These are phyloP conservation scores for Tinea pellionella DNA, from an alignment of 2,888 invertebrate species.

Conservation along the genomic window DNA sequence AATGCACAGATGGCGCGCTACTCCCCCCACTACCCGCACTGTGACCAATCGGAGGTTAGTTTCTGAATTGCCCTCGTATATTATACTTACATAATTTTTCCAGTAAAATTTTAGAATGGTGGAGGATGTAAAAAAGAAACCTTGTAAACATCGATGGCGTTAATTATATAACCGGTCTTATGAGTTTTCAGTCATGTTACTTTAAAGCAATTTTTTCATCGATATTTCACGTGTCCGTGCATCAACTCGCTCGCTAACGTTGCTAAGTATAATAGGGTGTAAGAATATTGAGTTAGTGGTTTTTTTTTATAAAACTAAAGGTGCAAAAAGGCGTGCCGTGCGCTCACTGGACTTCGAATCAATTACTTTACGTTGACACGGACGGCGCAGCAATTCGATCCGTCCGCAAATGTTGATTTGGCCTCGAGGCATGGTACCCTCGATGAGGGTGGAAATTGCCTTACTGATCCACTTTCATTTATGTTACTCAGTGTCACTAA, in stretches of 20 bases:
- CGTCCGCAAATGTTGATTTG: slow-evolving; percentile 63
- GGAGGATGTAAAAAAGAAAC: too few species aligned
- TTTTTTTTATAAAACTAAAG: slow-evolving; percentile 24
- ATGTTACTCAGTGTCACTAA: slow-evolving; percentile 13
- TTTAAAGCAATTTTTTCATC: neutral
- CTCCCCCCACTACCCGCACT: too few species aligned
- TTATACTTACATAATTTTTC: too few species aligned
- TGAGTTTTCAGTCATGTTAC: too few species aligned
- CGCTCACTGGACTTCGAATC: slow-evolving; percentile 50
- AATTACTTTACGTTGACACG: slow-evolving; percentile 59
- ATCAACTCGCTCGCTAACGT: neutral
- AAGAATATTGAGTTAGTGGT: slow-evolving; percentile 52
- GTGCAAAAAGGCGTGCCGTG: slow-evolving; percentile 48
- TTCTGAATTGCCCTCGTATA: too few species aligned
- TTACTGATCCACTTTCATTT: slow-evolving; percentile 39
- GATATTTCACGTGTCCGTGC: slow-evolving; percentile 5
- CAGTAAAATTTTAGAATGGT: too few species aligned
- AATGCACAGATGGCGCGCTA: too few species aligned
- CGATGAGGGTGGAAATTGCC: slow-evolving; percentile 23
- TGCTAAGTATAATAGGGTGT: slow-evolving; percentile 15
- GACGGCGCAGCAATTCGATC: slow-evolving; percentile 55
- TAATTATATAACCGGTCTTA: too few species aligned
- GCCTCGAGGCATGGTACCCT: slow-evolving; percentile 36
- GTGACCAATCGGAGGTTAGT: too few species aligned
- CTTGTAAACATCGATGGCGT: too few species aligned